phyloP scores from a whole-genome alignment of 2,888 invertebrate species.

The Andrena trimmerana region DNA sequence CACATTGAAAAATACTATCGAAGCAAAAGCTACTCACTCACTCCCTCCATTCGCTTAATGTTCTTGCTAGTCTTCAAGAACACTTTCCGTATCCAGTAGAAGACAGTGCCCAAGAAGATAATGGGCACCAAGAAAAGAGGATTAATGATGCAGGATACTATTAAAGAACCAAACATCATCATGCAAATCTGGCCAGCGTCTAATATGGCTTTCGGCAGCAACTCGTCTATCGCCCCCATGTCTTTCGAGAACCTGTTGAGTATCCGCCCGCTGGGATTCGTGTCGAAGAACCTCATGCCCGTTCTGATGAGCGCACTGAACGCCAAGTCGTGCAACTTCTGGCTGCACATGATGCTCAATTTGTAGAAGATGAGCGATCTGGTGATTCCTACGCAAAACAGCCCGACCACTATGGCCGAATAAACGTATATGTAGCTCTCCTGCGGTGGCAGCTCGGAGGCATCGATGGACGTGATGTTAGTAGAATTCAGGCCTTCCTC shows the following conservation, averaged over 20 bases:
- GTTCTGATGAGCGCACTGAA: constrained; percentile 86
- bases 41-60: constrained; percentile 89
- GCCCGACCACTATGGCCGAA: constrained; percentile 86
- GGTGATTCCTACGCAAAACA: constrained; percentile 83
- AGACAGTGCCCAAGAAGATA: constrained; percentile 86
- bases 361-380: constrained; percentile 86
- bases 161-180: constrained; percentile 87
- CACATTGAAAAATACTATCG: background rate
- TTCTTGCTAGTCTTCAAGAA: constrained; percentile 91
- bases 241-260: constrained; percentile 94
- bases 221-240: constrained; percentile 92
- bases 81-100: constrained; percentile 87
- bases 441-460: constrained; percentile 72
- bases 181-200: constrained; percentile 87
- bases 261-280: constrained; percentile 93
- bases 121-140: constrained; percentile 88
- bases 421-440: constrained; percentile 88
- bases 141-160: constrained; percentile 88
- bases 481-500: constrained; percentile 20
- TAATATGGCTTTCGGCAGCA: constrained; percentile 88
- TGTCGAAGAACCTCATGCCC: constrained; percentile 92
- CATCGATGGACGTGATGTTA: constrained; percentile 37
- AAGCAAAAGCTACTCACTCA: constrained; percentile 85
- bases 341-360: constrained; percentile 86
- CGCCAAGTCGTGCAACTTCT: constrained; percentile 86